A percentile compares a stretch with the other conserved stretches of the same genome.
These are phyloP conservation scores for Lasius fuliginosus DNA, from an alignment of 2,888 invertebrate species.

Conservation along the genomic window DNA sequence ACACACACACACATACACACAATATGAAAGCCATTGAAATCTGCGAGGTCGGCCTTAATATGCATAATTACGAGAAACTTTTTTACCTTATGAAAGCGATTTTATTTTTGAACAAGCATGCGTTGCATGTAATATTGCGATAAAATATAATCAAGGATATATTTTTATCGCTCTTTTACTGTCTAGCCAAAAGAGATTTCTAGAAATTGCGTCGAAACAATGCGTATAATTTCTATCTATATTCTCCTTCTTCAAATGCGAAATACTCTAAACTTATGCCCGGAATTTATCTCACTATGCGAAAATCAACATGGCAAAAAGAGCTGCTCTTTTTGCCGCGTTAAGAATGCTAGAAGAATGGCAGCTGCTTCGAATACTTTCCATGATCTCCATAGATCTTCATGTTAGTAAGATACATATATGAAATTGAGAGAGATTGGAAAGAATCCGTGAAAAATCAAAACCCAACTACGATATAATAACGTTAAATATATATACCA, in stretches of 20 bases:
- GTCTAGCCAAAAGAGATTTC: neutral
- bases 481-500: neutral
- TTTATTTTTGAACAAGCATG: neutral
- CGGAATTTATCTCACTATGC: neutral
- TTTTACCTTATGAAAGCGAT: too few relatives aligned
- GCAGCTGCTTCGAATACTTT: constrained; percentile 3
- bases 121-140: neutral
- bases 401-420: neutral
- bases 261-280: neutral
- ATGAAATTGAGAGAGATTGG: neutral
- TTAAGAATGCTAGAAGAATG: neutral
- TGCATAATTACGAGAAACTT: too few relatives aligned
- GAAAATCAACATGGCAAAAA: neutral
- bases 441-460: neutral
- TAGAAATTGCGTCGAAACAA: neutral
- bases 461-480: neutral
- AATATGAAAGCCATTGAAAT: too few relatives aligned
- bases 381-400: neutral
- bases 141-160: neutral
- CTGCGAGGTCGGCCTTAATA: too few relatives aligned
- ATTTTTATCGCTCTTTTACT: neutral
- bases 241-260: neutral
- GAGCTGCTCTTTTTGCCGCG: neutral
- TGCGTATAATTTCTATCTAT: neutral
- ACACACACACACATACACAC: too few relatives aligned